A percentile compares a stretch with the other conserved stretches of the same genome.
Conservation (phyloP, 1,140 invertebrate species). For the Pinna nobilis region DNA sequence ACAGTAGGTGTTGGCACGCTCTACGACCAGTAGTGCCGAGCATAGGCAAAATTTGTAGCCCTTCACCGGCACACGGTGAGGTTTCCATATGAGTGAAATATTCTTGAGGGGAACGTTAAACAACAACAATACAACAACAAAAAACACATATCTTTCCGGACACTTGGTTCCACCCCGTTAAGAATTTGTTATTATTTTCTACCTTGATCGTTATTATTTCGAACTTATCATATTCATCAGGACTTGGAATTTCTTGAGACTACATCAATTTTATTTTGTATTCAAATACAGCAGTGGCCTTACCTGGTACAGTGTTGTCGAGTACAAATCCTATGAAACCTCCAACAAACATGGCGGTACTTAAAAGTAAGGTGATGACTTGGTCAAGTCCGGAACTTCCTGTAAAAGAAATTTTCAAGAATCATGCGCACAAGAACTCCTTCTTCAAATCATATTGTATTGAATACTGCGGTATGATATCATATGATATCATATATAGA, state of each 20-base stretch:
- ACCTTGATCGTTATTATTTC: background rate
- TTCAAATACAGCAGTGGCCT: too few species aligned
- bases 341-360: constrained; percentile 89
- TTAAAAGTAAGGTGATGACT: constrained; percentile 85
- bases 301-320: constrained; percentile 91
- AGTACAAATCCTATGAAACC: constrained; percentile 86
- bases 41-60: too few species aligned
- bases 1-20: too few species aligned
- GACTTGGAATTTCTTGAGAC: background rate
- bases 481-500: background rate
- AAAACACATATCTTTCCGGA: background rate
- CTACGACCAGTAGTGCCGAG: too few species aligned
- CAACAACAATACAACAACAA: too few species aligned
- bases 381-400: constrained; percentile 79
- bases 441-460: background rate
- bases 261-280: background rate
- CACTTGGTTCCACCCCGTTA: background rate
- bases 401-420: constrained; percentile 43
- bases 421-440: background rate
- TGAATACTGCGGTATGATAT: background rate
- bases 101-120: too few species aligned
- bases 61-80: too few species aligned
- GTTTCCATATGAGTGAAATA: too few species aligned
- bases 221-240: background rate
- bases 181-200: background rate